phyloP scores from a whole-genome alignment of 2,797 vertebrate genomes.

The Gymnothorax javanicus region DNA sequence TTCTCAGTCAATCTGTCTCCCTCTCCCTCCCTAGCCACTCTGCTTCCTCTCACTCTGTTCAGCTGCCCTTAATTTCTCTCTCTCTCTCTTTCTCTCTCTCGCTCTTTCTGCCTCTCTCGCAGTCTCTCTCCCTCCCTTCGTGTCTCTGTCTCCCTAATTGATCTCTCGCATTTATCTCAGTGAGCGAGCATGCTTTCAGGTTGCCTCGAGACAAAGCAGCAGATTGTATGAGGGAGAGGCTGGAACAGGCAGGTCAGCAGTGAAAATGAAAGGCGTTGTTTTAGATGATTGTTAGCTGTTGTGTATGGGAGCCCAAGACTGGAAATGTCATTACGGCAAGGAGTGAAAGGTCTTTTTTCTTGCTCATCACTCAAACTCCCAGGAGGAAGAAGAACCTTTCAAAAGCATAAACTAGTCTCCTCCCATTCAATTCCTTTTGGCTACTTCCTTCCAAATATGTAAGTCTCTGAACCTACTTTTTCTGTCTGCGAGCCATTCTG shows the following conservation, averaged over 20 bases:
- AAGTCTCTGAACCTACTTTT: background rate
- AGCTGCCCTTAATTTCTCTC: slow-evolving; percentile 59
- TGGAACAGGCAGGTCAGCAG: slow-evolving; percentile 8
- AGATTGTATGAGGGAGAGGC: background rate
- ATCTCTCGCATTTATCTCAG: background rate
- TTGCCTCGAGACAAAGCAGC: background rate
- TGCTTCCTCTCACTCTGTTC: slow-evolving; percentile 46
- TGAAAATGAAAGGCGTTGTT: background rate
- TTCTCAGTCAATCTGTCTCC: slow-evolving; percentile 1
- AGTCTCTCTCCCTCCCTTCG: background rate
- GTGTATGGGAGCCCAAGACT: background rate
- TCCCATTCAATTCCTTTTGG: slow-evolving; percentile 48
- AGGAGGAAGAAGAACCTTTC: background rate
- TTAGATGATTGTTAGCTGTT: background rate
- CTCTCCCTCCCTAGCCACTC: slow-evolving; percentile 37
- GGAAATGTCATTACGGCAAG: background rate
- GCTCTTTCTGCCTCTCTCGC: slow-evolving; percentile 12
- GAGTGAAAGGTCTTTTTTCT: background rate
- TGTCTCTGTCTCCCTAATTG: background rate
- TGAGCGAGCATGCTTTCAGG: background rate
- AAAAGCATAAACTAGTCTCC: background rate
- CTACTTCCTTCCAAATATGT: background rate
- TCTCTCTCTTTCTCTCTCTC: slow-evolving; percentile 48
- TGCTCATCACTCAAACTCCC: background rate
- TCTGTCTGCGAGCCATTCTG: background rate